phyloP scores from a whole-genome alignment of 1,140 invertebrate genomes.

The Araneus ventricosus region DNA sequence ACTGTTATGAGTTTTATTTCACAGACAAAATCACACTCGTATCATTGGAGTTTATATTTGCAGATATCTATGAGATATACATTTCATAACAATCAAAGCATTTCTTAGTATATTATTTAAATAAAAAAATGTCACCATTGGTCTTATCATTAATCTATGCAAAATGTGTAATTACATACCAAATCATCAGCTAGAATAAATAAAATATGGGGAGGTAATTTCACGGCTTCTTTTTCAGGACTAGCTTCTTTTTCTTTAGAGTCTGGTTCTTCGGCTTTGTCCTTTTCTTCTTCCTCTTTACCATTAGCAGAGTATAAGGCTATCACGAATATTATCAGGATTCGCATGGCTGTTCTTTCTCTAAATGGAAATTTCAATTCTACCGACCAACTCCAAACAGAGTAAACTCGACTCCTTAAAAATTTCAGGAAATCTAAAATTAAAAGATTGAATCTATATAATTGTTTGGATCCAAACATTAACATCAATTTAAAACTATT shows the following conservation, averaged over 20 bases:
- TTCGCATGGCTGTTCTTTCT: neutral
- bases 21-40: neutral
- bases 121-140: no score
- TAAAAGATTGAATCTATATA: neutral
- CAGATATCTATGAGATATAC: neutral
- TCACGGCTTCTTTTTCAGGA: neutral
- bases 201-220: slow-evolving; percentile 83
- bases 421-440: neutral
- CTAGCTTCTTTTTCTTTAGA: neutral
- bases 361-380: neutral
- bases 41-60: neutral
- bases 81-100: no score
- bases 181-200: slow-evolving; percentile 86
- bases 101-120: no score
- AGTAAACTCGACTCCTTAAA: neutral
- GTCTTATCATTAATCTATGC: no score
- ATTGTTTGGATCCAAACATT: no score
- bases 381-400: no score
- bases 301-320: neutral
- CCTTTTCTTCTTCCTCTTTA: neutral
- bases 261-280: neutral
- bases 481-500: no score
- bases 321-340: neutral
- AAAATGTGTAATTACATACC: slow-evolving; percentile 81
- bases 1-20: no score